A percentile compares a stretch with the other conserved stretches of the same genome.
Evolutionary conservation across 2,113 vertebrate genomes (phyloP).

Genomic region (Trachemys scripta): DNA sequence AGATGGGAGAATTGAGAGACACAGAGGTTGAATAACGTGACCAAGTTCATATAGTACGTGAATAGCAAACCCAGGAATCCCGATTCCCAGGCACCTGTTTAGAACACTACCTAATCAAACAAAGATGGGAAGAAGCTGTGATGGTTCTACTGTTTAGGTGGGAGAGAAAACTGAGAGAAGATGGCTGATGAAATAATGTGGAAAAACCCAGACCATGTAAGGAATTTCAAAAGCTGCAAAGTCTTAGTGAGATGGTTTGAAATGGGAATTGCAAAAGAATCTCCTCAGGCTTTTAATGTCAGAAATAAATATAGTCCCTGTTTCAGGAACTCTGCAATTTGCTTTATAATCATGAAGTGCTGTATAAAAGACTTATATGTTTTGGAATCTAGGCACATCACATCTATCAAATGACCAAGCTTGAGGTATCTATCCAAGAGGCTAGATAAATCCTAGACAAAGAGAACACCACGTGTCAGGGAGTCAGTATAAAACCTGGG

Average conservation of each 20-base stretch:
- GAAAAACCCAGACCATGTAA: background rate
- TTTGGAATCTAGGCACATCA: slow-evolving; percentile 62
- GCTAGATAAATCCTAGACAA: slow-evolving; percentile 54
- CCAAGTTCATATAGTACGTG: background rate
- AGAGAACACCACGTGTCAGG: slow-evolving; percentile 67
- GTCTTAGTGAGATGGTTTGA: background rate
- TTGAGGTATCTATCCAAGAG: slow-evolving; percentile 68
- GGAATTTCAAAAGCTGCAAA: background rate
- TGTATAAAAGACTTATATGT: slow-evolving; percentile 18
- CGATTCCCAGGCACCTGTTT: background rate
- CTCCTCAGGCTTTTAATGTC: slow-evolving; percentile 32
- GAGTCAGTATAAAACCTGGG: slow-evolving; percentile 64
- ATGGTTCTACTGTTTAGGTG: background rate
- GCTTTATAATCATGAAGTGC: background rate
- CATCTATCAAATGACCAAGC: slow-evolving; percentile 64
- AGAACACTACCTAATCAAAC: background rate
- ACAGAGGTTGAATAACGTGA: background rate
- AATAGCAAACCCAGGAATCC: background rate
- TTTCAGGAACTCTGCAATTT: slow-evolving; percentile 41
- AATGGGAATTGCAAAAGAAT: background rate
- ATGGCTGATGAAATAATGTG: background rate
- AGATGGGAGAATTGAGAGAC: background rate
- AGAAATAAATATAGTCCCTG: slow-evolving; percentile 15
- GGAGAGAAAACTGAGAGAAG: background rate
- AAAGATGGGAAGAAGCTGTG: background rate